Conservation (phyloP, 2,797 vertebrate species). For the Ceryle rudis region DNA sequence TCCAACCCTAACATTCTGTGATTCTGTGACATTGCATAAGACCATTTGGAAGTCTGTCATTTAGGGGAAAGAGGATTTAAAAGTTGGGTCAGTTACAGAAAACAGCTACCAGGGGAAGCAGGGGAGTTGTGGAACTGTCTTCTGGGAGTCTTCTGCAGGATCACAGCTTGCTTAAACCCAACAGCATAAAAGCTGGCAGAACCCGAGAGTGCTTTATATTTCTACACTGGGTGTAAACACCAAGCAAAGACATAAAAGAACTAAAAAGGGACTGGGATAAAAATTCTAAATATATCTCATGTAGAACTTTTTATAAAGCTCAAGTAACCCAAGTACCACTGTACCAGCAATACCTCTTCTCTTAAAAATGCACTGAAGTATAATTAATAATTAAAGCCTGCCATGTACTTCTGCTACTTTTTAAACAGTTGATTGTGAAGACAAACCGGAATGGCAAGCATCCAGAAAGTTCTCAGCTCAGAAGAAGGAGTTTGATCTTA, state of each 20-base stretch:
- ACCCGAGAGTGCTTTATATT: fast-evolving
- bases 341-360: background rate
- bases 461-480: background rate
- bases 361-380: background rate
- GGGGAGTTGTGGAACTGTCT: background rate
- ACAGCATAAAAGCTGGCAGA: background rate
- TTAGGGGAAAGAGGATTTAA: background rate
- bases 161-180: background rate
- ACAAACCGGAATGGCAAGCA: background rate
- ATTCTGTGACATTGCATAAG: background rate
- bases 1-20: no score
- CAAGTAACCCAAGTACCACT: background rate
- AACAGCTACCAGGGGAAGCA: background rate
- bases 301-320: background rate
- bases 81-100: background rate
- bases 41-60: background rate
- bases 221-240: background rate
- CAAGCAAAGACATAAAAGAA: background rate
- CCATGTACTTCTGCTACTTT: background rate
- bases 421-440: background rate
- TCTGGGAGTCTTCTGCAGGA: background rate
- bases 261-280: background rate
- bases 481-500: background rate
- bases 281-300: background rate
- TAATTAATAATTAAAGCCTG: background rate